Percentiles rank a stretch among this genome's conserved stretches.
These are phyloP conservation scores for Petrosia ficiformis DNA, from an alignment of 37 sponge, comb jelly and placozoan species.

Conservation along the genomic window DNA sequence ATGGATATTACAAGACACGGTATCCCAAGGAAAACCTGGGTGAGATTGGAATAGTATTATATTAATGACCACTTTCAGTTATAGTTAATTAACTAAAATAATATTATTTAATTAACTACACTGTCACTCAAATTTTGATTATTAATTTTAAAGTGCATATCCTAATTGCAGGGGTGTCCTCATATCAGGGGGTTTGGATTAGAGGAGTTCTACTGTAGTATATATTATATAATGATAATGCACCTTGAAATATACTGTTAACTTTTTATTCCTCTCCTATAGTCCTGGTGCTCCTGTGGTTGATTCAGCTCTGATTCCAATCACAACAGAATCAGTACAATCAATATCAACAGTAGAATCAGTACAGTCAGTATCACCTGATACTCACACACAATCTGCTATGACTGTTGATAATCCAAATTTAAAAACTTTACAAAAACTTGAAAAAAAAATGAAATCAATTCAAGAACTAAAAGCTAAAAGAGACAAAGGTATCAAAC, in stretches of 20 bases:
- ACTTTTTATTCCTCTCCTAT: neutral
- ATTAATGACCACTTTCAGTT: too few species aligned
- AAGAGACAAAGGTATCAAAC: constrained; percentile 33
- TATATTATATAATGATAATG: too few species aligned
- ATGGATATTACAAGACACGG: constrained; percentile 60
- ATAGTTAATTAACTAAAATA: too few species aligned
- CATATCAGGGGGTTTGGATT: neutral
- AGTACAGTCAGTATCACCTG: neutral
- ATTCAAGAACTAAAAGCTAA: constrained; percentile 52
- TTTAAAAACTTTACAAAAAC: constrained; percentile 31
- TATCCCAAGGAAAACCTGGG: constrained; percentile 34
- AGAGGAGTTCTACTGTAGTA: neutral
- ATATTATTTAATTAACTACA: too few species aligned
- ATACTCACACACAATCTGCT: neutral
- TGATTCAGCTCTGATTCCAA: too few species aligned
- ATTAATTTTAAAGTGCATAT: too few species aligned
- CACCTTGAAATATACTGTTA: too few species aligned
- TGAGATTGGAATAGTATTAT: too few species aligned
- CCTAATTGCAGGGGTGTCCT: too few species aligned
- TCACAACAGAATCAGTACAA: neutral
- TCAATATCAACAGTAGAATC: neutral
- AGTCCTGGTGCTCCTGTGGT: constrained; percentile 29
- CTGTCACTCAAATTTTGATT: too few species aligned
- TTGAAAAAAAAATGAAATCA: constrained; percentile 55
- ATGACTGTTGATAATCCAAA: neutral